Evolutionary conservation across 2,888 invertebrate species (phyloP), one percentile per base, ranked within the genome.

Genomic region (Chalcis sispes): DNA sequence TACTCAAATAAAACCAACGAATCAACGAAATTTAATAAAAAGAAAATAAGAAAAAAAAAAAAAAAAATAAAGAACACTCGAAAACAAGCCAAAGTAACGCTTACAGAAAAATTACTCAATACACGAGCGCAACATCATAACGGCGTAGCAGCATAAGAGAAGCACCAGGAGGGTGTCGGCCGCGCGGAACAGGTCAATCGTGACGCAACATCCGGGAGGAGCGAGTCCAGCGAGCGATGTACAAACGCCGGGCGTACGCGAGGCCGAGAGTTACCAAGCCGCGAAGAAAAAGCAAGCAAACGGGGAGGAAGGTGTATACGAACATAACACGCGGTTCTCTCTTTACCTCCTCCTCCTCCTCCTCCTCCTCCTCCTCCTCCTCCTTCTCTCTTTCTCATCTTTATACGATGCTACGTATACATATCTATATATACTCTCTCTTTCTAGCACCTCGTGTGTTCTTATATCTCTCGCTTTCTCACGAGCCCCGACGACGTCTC

Each of bases 191-290:
- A 79, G 79, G 79, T 79, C 77, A 73, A 54, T 71, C 80, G 82
- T 86, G 86, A 87, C 85, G 86, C 83, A 86, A 87, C 82, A 85
- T 87, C 86, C 86, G 85, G 85, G 73, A 73, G 59, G 52, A 25
- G 48, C 15, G 18, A 50, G 32, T 8, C 5, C 40, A n/a, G n/a
- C n/a, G n/a, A n/a, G n/a, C n/a, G n/a, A n/a, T n/a, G n/a, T n/a
- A n/a, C n/a, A n/a, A n/a, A n/a, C n/a, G n/a, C n/a, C n/a, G n/a
- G n/a, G n/a, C n/a, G n/a, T n/a, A n/a, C n/a, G n/a, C n/a, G n/a
- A n/a, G n/a, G n/a, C n/a, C n/a, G n/a, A n/a, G n/a, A n/a, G n/a
- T n/a, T n/a, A n/a, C n/a, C n/a, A n/a, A n/a, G n/a, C n/a, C n/a
- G n/a, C n/a, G n/a, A n/a, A n/a, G n/a, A n/a, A n/a, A n/a, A n/a